Evolutionary conservation across 2,113 vertebrate genomes (phyloP), one percentile per base, ranked within the genome.

Genomic region (Paramisgurnus dabryanus): DNA sequence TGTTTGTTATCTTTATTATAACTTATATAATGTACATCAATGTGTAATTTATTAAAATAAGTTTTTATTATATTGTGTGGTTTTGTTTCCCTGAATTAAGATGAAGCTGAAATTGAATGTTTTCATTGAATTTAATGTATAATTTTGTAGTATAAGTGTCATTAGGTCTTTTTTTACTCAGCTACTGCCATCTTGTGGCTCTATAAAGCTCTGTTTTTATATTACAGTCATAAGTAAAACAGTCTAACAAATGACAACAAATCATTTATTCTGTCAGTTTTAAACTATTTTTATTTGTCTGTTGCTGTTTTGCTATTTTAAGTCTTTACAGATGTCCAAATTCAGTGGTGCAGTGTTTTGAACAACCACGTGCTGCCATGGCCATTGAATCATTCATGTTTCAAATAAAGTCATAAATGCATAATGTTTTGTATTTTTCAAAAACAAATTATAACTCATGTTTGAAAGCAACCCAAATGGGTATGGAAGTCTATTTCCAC

Each of bases 181-280:
- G 6, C 12, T 80, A 66, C 60, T 73, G 78, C 78, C 78, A 55
- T 66, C 69, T 73, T 65, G 13, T 53, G 68, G 47, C 8, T n/a
- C 3, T 55, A 8, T 12, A 43, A n/a, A 22, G 17, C 55, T 34
- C 27, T 58, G 70, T 41, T 72, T 72, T 60, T 15, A 11, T 39
- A 40, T 55, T n/a, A 8, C 55, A 58, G n/a, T 13, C 7, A 58
- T 58, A 18, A 6, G 15, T 5, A 17, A 69, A 49, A 18, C 43
- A 67, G 40, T 53, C 13, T 58, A 2, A 22, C 18, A 69, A 5
- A 27, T 18, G 27, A 34, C 27, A 34, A 34, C 27, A 34, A 34
- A 1, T 34, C 27, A 34, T 34, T 34, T 34, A 34, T 34, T 34
- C 27, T 34, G 27, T 34, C 27, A 2, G 27, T 34, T 6, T 13